Evolutionary conservation across 2,113 vertebrate species (phyloP).

Genomic region (Thunnus maccoyii): DNA sequence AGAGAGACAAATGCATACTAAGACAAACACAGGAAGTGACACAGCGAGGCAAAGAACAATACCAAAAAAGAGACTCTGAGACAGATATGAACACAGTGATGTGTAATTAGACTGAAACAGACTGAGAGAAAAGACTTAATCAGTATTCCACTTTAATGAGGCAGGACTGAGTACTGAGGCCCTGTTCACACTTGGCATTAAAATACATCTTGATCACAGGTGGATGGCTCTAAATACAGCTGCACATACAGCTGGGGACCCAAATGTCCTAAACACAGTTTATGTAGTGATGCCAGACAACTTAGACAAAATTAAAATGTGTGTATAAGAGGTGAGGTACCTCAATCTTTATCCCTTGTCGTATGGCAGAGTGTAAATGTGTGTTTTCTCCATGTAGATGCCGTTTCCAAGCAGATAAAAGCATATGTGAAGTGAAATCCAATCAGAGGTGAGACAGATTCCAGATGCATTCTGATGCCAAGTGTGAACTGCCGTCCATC

Average conservation of each 20-base stretch:
- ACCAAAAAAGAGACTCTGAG: conserved; percentile 67
- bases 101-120: conserved; percentile 64
- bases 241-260: conserved; percentile 37
- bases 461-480: conserved; percentile 60
- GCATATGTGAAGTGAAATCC: conserved; percentile 21
- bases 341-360: neutral
- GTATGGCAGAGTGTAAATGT: neutral
- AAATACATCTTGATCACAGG: conserved; percentile 62
- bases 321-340: neutral
- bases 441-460: conserved; percentile 40
- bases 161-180: conserved; percentile 46
- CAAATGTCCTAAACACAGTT: conserved; percentile 36
- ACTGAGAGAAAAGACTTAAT: conserved; percentile 57
- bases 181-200: conserved; percentile 70
- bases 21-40: conserved; percentile 61
- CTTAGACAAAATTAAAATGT: neutral
- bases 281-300: conserved; percentile 50
- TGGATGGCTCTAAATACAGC: conserved; percentile 53
- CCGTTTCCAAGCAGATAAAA: conserved; percentile 28
- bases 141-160: conserved; percentile 67
- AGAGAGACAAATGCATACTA: conserved; percentile 63
- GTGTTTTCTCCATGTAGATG: conserved; percentile 32
- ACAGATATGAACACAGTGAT: conserved; percentile 46
- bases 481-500: conserved; percentile 61
- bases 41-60: conserved; percentile 49